phyloP scores from a whole-genome alignment of 1,140 invertebrate species.

The Drosophila bipectinata region DNA sequence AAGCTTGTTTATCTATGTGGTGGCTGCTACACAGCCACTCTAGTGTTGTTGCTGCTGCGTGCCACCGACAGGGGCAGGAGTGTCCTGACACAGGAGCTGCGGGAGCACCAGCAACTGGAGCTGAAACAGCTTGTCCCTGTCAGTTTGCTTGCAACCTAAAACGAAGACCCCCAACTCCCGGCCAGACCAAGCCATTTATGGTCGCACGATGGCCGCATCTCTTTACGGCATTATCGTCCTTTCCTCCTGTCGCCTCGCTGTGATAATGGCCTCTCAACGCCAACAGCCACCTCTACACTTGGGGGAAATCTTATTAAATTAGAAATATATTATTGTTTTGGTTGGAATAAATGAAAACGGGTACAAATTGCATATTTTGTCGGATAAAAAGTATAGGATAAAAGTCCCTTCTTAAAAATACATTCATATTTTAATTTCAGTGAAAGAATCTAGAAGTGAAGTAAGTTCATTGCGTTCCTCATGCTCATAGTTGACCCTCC shows the following conservation, averaged over 20 bases:
- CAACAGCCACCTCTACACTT: slow-evolving; percentile 30
- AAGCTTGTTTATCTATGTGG: slow-evolving; percentile 71
- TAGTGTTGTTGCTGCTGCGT: slow-evolving; percentile 2
- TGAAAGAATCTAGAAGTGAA: slow-evolving; percentile 23
- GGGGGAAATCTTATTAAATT: slow-evolving; percentile 7
- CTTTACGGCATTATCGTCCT: slow-evolving; percentile 40
- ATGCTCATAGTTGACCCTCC: slow-evolving; percentile 1
- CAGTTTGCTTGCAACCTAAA: slow-evolving; percentile 50
- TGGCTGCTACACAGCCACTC: slow-evolving; percentile 21
- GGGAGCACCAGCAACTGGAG: slow-evolving; percentile 18
- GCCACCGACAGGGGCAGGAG: slow-evolving; percentile 12
- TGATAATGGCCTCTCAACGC: slow-evolving; percentile 51
- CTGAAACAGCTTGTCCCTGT: slow-evolving; percentile 60
- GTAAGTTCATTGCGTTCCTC: slow-evolving; percentile 8
- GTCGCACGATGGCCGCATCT: slow-evolving; percentile 44
- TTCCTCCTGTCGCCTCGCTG: slow-evolving; percentile 47
- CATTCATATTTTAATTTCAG: not conserved
- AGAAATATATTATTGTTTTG: not conserved
- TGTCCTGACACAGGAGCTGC: slow-evolving; percentile 5
- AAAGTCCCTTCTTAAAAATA: too few relatives aligned
- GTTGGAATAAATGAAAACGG: not conserved
- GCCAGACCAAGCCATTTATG: slow-evolving; percentile 71
- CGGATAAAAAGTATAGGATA: too few relatives aligned
- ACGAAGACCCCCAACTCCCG: slow-evolving; percentile 20
- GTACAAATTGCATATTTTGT: too few relatives aligned